Percentiles rank a stretch among this genome's conserved stretches.
These are phyloP conservation scores for Chrysina gloriosa DNA, from an alignment of 2,888 invertebrate genomes.

Conservation along the genomic window DNA sequence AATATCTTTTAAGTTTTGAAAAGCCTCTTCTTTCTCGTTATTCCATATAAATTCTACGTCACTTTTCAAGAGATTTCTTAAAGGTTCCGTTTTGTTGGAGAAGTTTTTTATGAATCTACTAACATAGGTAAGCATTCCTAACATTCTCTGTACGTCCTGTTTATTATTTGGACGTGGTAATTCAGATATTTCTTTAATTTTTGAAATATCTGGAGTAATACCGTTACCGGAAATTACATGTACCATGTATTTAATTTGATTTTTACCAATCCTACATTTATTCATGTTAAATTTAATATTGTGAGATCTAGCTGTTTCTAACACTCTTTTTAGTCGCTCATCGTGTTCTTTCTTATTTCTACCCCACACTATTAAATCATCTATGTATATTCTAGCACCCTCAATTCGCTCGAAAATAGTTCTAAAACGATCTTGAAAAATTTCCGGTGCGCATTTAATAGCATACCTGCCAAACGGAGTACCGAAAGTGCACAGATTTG, in stretches of 20 bases:
- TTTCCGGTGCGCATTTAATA: slow-evolving; percentile 11
- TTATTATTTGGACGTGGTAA: slow-evolving; percentile 47
- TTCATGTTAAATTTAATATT: slow-evolving; percentile 42
- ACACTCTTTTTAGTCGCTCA: slow-evolving; percentile 27
- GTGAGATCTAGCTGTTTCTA: slow-evolving; percentile 17
- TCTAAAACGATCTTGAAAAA: slow-evolving; percentile 22
- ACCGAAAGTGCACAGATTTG: slow-evolving; percentile 50
- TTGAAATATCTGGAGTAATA: slow-evolving; percentile 43
- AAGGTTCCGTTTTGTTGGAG: slow-evolving; percentile 43
- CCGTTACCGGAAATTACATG: slow-evolving; percentile 44
- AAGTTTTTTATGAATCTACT: slow-evolving; percentile 48
- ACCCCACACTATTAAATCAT: slow-evolving; percentile 39
- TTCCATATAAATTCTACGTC: slow-evolving; percentile 34
- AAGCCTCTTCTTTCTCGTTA: neutral
- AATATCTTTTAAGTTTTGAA: slow-evolving; percentile 44
- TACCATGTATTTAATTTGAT: slow-evolving; percentile 44
- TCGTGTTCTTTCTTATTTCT: slow-evolving; percentile 35
- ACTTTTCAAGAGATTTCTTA: slow-evolving; percentile 43
- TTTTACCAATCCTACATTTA: slow-evolving; percentile 42
- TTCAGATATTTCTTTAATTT: slow-evolving; percentile 45
- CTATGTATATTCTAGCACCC: slow-evolving; percentile 34
- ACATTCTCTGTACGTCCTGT: slow-evolving; percentile 47
- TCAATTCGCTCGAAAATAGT: slow-evolving; percentile 30
- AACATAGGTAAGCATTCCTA: slow-evolving; percentile 52
- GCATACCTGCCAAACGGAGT: too few relatives aligned